Percentiles rank a stretch among this genome's conserved stretches.
These are phyloP conservation scores for Chrysolina haemoptera DNA, from an alignment of 2,888 invertebrate species.

Conservation along the genomic window DNA sequence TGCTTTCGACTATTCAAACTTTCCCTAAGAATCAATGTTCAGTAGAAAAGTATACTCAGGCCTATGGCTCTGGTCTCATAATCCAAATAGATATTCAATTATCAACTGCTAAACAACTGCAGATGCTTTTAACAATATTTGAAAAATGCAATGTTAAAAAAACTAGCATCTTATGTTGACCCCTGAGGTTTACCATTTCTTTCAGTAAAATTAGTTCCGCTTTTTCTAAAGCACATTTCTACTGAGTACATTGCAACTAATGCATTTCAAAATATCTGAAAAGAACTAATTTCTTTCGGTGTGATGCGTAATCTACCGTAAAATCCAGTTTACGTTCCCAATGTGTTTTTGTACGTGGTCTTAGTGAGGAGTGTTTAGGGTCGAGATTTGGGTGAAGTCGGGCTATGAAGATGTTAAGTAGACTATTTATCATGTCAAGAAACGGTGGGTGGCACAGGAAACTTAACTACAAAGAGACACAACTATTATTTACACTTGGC, in stretches of 20 bases:
- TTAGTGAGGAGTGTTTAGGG: constrained; percentile 36
- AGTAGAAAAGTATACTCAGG: too few species aligned
- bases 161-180: constrained; percentile 43
- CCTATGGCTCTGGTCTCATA: too few species aligned
- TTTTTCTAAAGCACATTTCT: constrained; percentile 40
- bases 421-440: constrained; percentile 68
- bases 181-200: constrained; percentile 51
- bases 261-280: constrained; percentile 44
- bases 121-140: neutral
- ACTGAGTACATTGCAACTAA: constrained; percentile 41
- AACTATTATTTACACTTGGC: constrained; percentile 57
- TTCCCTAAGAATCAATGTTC: too few species aligned
- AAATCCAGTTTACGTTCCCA: constrained; percentile 46
- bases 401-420: constrained; percentile 59
- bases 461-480: constrained; percentile 59
- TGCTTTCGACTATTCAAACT: too few species aligned
- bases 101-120: neutral
- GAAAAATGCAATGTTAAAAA: constrained; percentile 32
- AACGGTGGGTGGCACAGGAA: constrained; percentile 67
- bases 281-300: constrained; percentile 47
- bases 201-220: constrained; percentile 46
- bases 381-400: constrained; percentile 40
- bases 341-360: constrained; percentile 14
- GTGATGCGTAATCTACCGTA: constrained; percentile 48
- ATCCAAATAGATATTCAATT: neutral